These are phyloP conservation scores for Chelidonichthys spinosus DNA, from an alignment of 2,797 vertebrate species.

Conservation along the genomic window DNA sequence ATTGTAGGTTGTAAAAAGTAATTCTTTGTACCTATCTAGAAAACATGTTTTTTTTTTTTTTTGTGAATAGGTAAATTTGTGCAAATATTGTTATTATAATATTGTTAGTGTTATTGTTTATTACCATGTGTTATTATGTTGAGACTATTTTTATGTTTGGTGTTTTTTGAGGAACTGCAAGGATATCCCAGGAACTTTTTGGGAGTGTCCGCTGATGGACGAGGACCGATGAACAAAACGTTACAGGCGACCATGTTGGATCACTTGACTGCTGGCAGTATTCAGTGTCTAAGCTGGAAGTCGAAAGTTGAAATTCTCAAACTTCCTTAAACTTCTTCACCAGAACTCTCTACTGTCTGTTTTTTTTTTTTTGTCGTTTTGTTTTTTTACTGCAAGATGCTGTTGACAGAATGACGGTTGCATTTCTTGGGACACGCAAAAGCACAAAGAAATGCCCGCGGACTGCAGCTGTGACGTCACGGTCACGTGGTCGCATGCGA, in stretches of 20 bases:
- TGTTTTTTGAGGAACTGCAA: constrained; percentile 76
- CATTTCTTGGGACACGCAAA: constrained; percentile 60
- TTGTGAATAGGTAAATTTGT: constrained; percentile 88
- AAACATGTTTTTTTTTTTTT: constrained; percentile 73
- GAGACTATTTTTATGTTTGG: constrained; percentile 79
- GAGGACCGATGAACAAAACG: constrained; percentile 42
- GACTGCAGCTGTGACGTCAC: constrained; percentile 53
- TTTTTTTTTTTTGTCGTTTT: constrained; percentile 41
- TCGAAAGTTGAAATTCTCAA: constrained; percentile 38
- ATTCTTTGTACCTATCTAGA: constrained; percentile 88
- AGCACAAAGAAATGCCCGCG: constrained; percentile 53
- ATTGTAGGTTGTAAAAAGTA: constrained; percentile 94
- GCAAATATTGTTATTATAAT: constrained; percentile 87
- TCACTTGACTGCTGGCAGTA: constrained; percentile 77
- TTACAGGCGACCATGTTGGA: constrained; percentile 55
- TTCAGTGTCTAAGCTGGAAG: constrained; percentile 66
- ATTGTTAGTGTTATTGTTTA: constrained; percentile 84
- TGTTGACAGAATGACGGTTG: constrained; percentile 35
- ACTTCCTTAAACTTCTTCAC: constrained; percentile 56
- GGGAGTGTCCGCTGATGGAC: constrained; percentile 60
- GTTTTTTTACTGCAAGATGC: constrained; percentile 42
- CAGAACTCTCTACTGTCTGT: constrained; percentile 52
- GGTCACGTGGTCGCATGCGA: constrained; percentile 16
- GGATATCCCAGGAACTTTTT: constrained; percentile 55
- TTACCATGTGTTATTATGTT: constrained; percentile 82